Evolutionary conservation across 1,140 invertebrate species (phyloP), one percentile per base, ranked within the genome.

Genomic region (Brachionus asplanchnoidis): DNA sequence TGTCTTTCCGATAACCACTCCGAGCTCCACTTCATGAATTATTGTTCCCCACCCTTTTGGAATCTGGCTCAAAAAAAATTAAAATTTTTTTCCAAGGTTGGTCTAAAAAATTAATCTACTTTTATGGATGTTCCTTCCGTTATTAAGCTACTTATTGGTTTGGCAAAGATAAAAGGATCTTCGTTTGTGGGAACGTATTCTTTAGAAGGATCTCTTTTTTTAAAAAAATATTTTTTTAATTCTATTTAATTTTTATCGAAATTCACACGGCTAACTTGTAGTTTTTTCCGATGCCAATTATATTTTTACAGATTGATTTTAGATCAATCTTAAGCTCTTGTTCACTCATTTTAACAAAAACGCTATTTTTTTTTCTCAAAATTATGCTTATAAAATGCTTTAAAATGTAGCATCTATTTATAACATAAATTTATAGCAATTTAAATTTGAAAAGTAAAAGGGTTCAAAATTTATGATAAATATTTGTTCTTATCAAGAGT

Each of bases 1-100:
- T 23, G 87, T 88, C 75, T 91, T 90, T 3, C 92, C 92, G 86
- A 95, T 94, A 2, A 95, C 91, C 26, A 95, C 91, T 7, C 93
- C 94, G 11, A 95, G 88, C 88, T 95, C 94, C 14, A 95, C 92
- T 91, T 95, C 94, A 89, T 95, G 92, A 86, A 94, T 93, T 0
- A 95, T 90, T 78, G 91, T 89, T 75, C 90, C 90, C 44, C 92
- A 93, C 86, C 91, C 92, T n/a, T 86, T 86, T 8, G 93, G 93
- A 73, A 88, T 87, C 80, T 32, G 12, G 20, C 3, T 7, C 32
- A 36, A 36, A 36, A 36, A 7, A 28, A 36, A 50, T 2, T 2
- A 42, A 66, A 50, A 20, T 68, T 40, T 23, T 70, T 80, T 80
- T 6, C n/a, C n/a, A 42, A 46, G n/a, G 17, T 23, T 20, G 53